phyloP scores from a whole-genome alignment of 2,888 invertebrate species.

The Palloptera scutellata region DNA sequence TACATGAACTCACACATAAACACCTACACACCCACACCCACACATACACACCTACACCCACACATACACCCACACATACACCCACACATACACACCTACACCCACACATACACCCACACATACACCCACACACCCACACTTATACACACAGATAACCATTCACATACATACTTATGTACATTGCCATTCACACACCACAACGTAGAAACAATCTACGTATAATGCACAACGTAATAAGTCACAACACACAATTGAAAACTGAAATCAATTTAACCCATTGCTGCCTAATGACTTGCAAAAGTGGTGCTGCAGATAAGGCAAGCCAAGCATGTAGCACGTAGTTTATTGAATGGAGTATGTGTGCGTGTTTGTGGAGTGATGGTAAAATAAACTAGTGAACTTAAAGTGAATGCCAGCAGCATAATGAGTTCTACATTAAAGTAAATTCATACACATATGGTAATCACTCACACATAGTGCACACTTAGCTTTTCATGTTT shows the following conservation, averaged over 20 bases:
- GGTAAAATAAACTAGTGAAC: too few relatives aligned
- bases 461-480: too few relatives aligned
- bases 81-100: neutral
- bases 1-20: neutral
- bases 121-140: neutral
- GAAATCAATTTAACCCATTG: constrained; percentile 12
- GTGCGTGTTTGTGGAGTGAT: neutral
- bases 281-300: neutral
- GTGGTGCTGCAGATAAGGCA: neutral
- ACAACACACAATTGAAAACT: neutral
- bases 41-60: neutral
- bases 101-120: neutral
- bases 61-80: neutral
- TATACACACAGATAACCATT: neutral
- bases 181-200: neutral
- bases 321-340: neutral
- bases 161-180: neutral
- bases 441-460: too few relatives aligned
- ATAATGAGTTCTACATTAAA: too few relatives aligned
- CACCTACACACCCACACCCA: neutral
- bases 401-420: too few relatives aligned
- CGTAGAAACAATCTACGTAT: neutral
- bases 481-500: too few relatives aligned
- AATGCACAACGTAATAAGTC: constrained; percentile 2
- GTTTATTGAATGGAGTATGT: neutral